Evolutionary conservation across 2,113 vertebrate species (phyloP).

Genomic region (Fulmarus glacialis): DNA sequence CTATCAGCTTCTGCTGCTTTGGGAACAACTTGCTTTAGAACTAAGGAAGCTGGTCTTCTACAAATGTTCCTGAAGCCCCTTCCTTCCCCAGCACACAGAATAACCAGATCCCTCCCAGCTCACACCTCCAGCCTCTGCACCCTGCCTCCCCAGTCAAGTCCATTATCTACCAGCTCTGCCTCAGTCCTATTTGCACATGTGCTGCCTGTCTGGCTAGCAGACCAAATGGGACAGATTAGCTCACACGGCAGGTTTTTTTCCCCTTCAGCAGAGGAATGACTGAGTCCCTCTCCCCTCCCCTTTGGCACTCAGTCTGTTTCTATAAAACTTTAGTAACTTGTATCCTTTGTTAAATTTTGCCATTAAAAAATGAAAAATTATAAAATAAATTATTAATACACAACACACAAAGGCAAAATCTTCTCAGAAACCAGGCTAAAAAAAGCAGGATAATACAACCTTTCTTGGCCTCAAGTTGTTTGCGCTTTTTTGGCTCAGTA

Average conservation of each 20-base stretch:
- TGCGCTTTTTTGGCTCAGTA: not conserved
- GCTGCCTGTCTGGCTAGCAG: not conserved
- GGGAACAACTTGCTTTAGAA: not conserved
- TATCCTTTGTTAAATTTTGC: not conserved
- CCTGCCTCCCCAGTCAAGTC: not conserved
- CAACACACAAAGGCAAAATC: not conserved
- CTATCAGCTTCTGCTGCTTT: not conserved
- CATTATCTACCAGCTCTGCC: not conserved
- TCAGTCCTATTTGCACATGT: rapidly evolving
- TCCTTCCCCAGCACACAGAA: not conserved
- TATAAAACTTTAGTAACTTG: not conserved
- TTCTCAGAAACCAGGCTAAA: not conserved
- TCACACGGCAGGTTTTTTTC: not conserved
- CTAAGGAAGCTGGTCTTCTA: not conserved
- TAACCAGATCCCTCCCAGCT: not conserved
- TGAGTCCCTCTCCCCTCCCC: not conserved
- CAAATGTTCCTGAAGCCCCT: not conserved
- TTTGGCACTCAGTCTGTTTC: not conserved
- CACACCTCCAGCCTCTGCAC: not conserved
- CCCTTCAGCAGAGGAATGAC: not conserved
- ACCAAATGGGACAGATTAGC: not conserved
- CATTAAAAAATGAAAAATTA: not conserved
- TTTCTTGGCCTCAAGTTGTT: not conserved
- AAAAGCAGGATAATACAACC: not conserved
- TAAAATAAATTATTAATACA: not conserved